These are phyloP conservation scores for Drosophila saltans DNA, from an alignment of 1,140 invertebrate genomes.

Conservation along the genomic window DNA sequence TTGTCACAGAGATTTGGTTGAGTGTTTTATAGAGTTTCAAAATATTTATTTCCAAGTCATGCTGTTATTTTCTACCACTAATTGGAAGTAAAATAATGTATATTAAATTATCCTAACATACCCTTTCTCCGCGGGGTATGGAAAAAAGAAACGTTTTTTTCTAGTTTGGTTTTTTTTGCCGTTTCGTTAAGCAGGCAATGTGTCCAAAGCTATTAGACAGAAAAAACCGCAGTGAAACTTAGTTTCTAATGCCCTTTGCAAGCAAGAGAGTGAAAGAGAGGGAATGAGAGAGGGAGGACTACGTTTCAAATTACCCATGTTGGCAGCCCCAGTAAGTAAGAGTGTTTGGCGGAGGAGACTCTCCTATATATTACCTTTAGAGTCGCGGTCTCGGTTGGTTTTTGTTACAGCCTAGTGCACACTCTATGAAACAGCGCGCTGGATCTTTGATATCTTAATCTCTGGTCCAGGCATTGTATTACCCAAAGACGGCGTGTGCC, in stretches of 20 bases:
- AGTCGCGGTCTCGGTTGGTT: constrained; percentile 41
- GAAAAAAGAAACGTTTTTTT: constrained; percentile 7
- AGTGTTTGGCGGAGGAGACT: constrained; percentile 46
- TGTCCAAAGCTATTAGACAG: constrained; percentile 76
- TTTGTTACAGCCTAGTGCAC: constrained; percentile 71
- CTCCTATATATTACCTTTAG: constrained; percentile 13
- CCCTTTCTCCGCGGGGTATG: not conserved
- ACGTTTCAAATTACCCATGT: constrained; percentile 51
- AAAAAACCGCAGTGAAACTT: constrained; percentile 60
- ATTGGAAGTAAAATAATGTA: too few relatives aligned
- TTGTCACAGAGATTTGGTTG: too few relatives aligned
- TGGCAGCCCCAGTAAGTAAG: constrained; percentile 44
- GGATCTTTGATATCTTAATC: constrained; percentile 76
- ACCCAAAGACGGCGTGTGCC: constrained; percentile 70
- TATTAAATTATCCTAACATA: not conserved
- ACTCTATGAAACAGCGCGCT: constrained; percentile 53
- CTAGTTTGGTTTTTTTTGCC: constrained; percentile 16
- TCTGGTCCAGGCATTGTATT: constrained; percentile 67
- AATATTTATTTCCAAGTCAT: too few relatives aligned
- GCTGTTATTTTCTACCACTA: too few relatives aligned
- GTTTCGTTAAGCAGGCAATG: constrained; percentile 54
- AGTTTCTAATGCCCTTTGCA: constrained; percentile 55
- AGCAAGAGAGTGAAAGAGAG: not conserved
- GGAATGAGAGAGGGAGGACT: not conserved
- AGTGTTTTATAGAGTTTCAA: too few relatives aligned